Percentiles rank a stretch among this genome's conserved stretches.
Evolutionary conservation across 1,140 invertebrate species (phyloP).

Genomic region (Pogonomyrmex californicus): DNA sequence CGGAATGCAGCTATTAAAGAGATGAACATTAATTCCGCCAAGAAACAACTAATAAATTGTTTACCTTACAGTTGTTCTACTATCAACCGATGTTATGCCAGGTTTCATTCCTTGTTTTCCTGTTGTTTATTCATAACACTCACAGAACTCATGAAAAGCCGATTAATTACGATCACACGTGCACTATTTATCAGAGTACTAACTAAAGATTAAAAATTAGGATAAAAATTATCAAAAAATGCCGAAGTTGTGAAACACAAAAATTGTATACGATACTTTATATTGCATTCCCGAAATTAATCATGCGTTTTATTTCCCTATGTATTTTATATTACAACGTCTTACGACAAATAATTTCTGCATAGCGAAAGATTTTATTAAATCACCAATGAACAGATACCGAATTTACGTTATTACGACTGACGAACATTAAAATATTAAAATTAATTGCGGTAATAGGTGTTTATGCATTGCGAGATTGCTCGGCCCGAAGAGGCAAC

Average conservation of each 20-base stretch:
- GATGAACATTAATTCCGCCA: background rate
- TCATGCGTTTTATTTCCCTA: background rate
- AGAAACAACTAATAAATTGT: slow-evolving; percentile 1
- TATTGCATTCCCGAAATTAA: background rate
- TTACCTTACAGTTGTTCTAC: background rate
- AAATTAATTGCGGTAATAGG: background rate
- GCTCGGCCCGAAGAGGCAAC: background rate
- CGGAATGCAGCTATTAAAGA: background rate
- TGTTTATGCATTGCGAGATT: background rate
- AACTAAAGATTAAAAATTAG: background rate
- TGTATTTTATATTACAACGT: background rate
- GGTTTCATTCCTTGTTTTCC: background rate
- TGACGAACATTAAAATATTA: background rate
- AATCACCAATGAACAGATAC: background rate
- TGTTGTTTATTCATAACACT: background rate
- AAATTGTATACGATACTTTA: background rate
- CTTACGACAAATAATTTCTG: background rate
- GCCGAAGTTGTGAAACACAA: background rate
- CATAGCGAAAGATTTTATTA: too few species aligned
- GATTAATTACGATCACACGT: background rate
- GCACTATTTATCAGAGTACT: background rate
- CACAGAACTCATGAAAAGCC: background rate
- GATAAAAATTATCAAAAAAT: background rate
- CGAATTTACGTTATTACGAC: background rate
- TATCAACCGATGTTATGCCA: background rate